Conservation (phyloP, 2,888 invertebrate species). For the Lutraria lutraria region DNA sequence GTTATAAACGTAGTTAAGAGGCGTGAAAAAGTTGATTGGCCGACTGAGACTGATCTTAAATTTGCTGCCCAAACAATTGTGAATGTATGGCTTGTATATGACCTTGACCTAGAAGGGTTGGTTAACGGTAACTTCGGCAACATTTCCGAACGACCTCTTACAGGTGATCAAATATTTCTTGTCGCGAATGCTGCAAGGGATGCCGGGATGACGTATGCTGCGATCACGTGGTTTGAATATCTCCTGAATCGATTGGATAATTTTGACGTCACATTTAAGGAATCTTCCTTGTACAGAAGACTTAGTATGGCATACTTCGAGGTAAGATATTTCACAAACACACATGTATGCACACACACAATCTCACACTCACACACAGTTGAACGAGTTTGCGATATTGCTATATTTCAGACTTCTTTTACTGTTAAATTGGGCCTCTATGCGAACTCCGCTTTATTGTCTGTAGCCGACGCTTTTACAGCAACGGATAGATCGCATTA, state of each 20-base stretch:
- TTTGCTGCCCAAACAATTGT: slow-evolving; percentile 55
- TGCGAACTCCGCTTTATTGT: too few species aligned
- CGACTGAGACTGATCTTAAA: slow-evolving; percentile 53
- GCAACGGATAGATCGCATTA: too few species aligned
- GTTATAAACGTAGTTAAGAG: slow-evolving; percentile 51
- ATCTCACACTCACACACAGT: too few species aligned
- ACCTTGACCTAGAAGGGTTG: slow-evolving; percentile 50
- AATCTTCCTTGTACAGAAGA: slow-evolving; percentile 45
- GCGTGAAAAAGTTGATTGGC: slow-evolving; percentile 44
- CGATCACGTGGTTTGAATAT: slow-evolving; percentile 63
- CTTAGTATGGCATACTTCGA: slow-evolving; percentile 47
- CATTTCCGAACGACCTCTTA: slow-evolving; percentile 37
- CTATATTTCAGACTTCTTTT: too few species aligned
- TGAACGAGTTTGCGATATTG: too few species aligned
- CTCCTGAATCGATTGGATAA: slow-evolving; percentile 38
- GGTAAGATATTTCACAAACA: slow-evolving; percentile 16
- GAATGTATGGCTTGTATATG: slow-evolving; percentile 58
- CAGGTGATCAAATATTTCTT: slow-evolving; percentile 60
- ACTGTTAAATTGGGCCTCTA: too few species aligned
- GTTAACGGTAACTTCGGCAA: slow-evolving; percentile 39
- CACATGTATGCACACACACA: too few species aligned
- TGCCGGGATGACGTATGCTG: slow-evolving; percentile 54
- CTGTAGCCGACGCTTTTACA: too few species aligned
- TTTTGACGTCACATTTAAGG: slow-evolving; percentile 46
- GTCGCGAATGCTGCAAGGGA: slow-evolving; percentile 61